phyloP scores from a whole-genome alignment of 2,797 vertebrate genomes.

The Hoplostethus atlanticus region DNA sequence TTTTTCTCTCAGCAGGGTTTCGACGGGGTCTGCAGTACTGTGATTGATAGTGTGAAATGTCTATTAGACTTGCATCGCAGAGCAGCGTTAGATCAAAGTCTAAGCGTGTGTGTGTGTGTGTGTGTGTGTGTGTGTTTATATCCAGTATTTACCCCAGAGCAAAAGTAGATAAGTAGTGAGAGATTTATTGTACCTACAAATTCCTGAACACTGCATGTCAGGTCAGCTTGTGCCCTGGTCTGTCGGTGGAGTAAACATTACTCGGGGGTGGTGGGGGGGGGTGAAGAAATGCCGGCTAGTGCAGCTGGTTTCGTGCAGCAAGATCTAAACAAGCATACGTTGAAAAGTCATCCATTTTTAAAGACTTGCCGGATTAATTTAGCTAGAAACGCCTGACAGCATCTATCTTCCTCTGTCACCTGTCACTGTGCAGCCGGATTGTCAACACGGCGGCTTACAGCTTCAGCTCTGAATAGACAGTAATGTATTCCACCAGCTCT shows the following conservation, averaged over 20 bases:
- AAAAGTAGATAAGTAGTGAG: neutral
- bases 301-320: neutral
- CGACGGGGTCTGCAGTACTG: neutral
- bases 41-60: neutral
- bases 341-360: conserved; percentile 8
- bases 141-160: neutral
- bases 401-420: conserved; percentile 29
- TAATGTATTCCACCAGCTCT: neutral
- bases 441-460: neutral
- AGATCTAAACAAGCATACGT: neutral
- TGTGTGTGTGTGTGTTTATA: neutral
- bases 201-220: neutral
- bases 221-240: neutral
- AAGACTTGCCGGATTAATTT: conserved; percentile 23
- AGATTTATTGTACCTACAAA: no score
- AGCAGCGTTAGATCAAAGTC: neutral
- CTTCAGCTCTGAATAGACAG: conserved; percentile 17
- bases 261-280: neutral
- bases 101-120: neutral
- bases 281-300: no score
- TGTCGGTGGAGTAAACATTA: neutral
- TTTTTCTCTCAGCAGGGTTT: neutral
- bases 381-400: conserved; percentile 16
- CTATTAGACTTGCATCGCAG: neutral
- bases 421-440: neutral